Evolutionary conservation across 37 sponge, comb jelly and placozoan genomes (phyloP).

Genomic region (Chondrosia reniformis): DNA sequence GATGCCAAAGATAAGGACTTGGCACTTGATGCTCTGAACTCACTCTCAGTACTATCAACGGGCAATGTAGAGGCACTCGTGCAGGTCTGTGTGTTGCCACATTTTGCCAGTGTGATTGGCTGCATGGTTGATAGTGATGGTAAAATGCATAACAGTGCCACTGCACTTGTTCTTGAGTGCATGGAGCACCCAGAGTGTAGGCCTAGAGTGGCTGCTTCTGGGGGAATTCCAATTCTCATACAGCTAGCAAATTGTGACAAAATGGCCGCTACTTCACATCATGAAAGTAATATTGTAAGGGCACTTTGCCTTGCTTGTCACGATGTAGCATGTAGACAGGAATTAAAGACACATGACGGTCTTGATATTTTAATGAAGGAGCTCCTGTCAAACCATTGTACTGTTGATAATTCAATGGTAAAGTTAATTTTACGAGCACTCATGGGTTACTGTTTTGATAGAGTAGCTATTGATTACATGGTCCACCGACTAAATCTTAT

Average conservation of each 20-base stretch:
- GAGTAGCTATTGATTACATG: not conserved
- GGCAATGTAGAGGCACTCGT: not conserved
- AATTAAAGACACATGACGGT: not conserved
- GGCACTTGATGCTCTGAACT: not conserved
- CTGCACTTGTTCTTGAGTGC: not conserved
- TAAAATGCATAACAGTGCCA: not conserved
- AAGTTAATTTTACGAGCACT: not conserved
- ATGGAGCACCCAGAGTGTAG: not conserved
- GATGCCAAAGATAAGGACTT: not conserved
- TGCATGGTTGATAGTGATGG: not conserved
- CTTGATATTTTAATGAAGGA: not conserved
- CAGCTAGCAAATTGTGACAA: not conserved
- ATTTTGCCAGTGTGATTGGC: not conserved
- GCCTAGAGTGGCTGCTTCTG: not conserved
- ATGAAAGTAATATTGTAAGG: not conserved
- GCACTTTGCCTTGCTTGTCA: slow-evolving; percentile 1
- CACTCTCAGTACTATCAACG: not conserved
- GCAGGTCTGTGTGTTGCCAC: not conserved
- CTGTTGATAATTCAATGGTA: not conserved
- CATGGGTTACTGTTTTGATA: slow-evolving; percentile 6
- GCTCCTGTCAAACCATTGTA: not conserved
- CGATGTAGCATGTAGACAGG: not conserved
- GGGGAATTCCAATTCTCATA: not conserved
- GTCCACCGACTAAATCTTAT: not conserved
- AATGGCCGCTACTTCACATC: not conserved